Conservation (phyloP, 30 jellyfish, hydroid and myxozoan species). For the Turritopsis dohrnii region DNA sequence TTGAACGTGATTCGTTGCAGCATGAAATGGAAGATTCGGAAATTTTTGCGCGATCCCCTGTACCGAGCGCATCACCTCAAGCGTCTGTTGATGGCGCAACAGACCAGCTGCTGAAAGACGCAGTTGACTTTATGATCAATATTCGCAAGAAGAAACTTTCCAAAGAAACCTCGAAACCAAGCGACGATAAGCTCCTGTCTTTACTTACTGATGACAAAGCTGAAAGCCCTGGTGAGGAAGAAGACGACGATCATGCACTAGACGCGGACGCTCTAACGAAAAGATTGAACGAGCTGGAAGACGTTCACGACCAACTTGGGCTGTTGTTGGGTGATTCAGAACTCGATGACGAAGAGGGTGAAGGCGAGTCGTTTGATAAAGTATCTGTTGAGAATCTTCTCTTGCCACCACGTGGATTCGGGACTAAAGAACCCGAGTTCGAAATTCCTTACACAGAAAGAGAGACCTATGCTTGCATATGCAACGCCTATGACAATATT, state of each 20-base stretch:
- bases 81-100: not conserved
- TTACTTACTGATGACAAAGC: conserved; percentile 18
- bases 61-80: not conserved
- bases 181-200: not conserved
- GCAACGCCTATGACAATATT: conserved; percentile 49
- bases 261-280: conserved; percentile 74
- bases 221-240: not conserved
- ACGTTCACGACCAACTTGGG: conserved; percentile 83
- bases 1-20: not conserved
- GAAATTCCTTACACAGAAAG: conserved; percentile 57
- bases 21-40: not conserved
- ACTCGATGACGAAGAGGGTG: conserved; percentile 62
- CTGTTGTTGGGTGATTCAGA: conserved; percentile 75
- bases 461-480: conserved; percentile 47
- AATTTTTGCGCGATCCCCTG: not conserved
- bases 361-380: conserved; percentile 18
- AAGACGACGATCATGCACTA: conserved; percentile 5
- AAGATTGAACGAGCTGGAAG: conserved; percentile 67
- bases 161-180: not conserved
- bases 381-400: conserved; percentile 32
- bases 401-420: conserved; percentile 58
- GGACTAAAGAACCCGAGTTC: conserved; percentile 39
- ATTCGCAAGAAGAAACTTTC: not conserved
- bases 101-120: conserved; percentile 23
- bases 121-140: conserved; percentile 20